A percentile compares a stretch with the other conserved stretches of the same genome.
These are phyloP conservation scores for Malacoraja senta DNA, from an alignment of 2,797 vertebrate species.

Conservation along the genomic window DNA sequence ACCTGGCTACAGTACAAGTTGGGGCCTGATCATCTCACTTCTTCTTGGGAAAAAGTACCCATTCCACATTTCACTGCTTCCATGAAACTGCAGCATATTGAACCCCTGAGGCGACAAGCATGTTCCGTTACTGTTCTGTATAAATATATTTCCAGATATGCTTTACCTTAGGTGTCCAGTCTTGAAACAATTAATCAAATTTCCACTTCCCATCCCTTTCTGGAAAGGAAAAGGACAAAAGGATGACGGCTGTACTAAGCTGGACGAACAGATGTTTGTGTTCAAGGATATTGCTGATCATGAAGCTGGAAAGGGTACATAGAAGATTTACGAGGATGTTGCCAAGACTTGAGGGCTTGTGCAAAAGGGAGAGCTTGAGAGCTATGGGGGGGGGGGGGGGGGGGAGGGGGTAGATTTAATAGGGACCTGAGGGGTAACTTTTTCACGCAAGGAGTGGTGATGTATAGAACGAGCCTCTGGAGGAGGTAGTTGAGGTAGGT, in stretches of 20 bases:
- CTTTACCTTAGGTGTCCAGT: background rate
- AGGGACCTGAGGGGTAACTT: too few relatives aligned
- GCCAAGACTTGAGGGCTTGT: too few relatives aligned
- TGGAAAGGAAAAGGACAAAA: background rate
- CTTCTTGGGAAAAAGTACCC: background rate
- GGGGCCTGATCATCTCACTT: background rate
- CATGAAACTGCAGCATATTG: too few relatives aligned
- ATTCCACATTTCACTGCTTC: too few relatives aligned
- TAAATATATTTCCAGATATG: background rate
- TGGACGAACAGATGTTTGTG: background rate
- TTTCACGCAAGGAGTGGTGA: too few relatives aligned
- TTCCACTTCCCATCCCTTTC: background rate
- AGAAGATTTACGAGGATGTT: too few relatives aligned
- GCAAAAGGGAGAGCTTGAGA: too few relatives aligned
- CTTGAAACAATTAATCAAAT: background rate
- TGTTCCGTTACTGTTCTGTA: background rate
- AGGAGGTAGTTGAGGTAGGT: too few relatives aligned
- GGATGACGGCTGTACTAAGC: background rate
- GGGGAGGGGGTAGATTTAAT: too few relatives aligned
- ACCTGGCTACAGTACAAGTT: background rate
- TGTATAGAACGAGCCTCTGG: too few relatives aligned
- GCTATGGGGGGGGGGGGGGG: too few relatives aligned
- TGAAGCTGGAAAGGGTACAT: background rate
- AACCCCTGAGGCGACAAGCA: background rate
- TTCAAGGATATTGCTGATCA: background rate